A percentile compares a stretch with the other conserved stretches of the same genome.
Evolutionary conservation across 2,113 vertebrate genomes (phyloP).

Genomic region (Apistogramma diplotaenia): DNA sequence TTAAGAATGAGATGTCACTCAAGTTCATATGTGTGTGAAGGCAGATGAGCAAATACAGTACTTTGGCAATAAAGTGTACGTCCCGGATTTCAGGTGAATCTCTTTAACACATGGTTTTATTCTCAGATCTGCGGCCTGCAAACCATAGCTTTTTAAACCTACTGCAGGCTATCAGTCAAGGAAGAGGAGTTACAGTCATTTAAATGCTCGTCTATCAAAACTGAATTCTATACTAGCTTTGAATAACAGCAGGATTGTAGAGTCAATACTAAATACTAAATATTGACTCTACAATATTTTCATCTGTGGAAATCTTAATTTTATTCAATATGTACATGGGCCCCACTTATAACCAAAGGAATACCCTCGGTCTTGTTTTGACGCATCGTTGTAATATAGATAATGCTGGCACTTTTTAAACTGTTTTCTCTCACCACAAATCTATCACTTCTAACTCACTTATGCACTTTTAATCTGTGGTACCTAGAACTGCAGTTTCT

Average conservation of each 20-base stretch:
- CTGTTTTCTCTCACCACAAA: not conserved
- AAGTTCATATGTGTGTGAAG: not conserved
- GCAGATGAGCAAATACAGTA: accelerated
- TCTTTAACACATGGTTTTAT: too few relatives aligned
- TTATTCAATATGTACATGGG: not conserved
- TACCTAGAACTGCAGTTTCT: not conserved
- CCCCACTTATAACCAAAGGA: too few relatives aligned
- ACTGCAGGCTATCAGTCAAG: too few relatives aligned
- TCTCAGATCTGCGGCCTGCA: too few relatives aligned
- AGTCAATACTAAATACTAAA: too few relatives aligned
- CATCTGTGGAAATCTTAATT: not conserved
- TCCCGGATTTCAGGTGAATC: not conserved
- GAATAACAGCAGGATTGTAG: too few relatives aligned
- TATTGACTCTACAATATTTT: too few relatives aligned
- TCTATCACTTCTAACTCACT: not conserved
- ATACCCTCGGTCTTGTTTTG: accelerated
- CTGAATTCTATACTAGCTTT: too few relatives aligned
- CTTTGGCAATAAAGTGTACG: not conserved
- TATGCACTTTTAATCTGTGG: not conserved
- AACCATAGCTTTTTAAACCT: too few relatives aligned
- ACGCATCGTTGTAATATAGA: not conserved
- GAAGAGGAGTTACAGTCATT: too few relatives aligned
- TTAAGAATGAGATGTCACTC: not conserved
- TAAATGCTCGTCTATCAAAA: too few relatives aligned
- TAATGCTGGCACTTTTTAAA: not conserved